These are phyloP conservation scores for Apis florea DNA, from an alignment of 1,140 invertebrate genomes.

Conservation along the genomic window DNA sequence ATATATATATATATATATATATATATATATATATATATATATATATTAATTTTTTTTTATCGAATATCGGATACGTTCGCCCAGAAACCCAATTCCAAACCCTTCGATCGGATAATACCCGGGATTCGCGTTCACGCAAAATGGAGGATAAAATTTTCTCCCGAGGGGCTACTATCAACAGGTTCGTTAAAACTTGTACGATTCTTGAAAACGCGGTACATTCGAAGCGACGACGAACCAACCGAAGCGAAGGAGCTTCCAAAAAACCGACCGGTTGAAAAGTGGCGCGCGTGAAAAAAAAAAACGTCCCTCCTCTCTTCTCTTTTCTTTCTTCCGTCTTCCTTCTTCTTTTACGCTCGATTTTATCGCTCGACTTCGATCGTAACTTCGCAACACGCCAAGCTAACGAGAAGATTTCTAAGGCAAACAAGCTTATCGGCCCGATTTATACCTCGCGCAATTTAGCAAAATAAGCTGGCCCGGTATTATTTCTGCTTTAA, in stretches of 20 bases:
- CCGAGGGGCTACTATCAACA: constrained; percentile 20
- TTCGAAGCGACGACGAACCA: background rate
- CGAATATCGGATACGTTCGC: constrained; percentile 1
- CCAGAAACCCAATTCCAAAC: background rate
- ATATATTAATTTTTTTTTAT: constrained; percentile 1
- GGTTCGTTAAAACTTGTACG: constrained; percentile 20
- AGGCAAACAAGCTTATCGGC: constrained; percentile 32
- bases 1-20: too few species aligned
- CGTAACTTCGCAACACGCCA: background rate
- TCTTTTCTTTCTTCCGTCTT: background rate
- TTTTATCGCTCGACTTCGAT: background rate
- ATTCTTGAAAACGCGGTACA: background rate
- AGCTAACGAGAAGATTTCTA: background rate
- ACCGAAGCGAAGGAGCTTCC: background rate
- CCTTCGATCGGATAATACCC: background rate
- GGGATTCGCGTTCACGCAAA: background rate
- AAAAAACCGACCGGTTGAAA: constrained; percentile 14
- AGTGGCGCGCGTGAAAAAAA: background rate
- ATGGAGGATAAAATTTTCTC: constrained; percentile 4
- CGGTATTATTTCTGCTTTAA: constrained; percentile 26
- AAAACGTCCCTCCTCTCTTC: background rate
- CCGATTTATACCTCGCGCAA: constrained; percentile 25
- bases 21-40: too few species aligned
- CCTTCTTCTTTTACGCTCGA: background rate
- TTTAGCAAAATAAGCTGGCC: constrained; percentile 13